These are phyloP conservation scores for Calameuta idolon DNA, from an alignment of 2,888 invertebrate genomes.

Conservation along the genomic window DNA sequence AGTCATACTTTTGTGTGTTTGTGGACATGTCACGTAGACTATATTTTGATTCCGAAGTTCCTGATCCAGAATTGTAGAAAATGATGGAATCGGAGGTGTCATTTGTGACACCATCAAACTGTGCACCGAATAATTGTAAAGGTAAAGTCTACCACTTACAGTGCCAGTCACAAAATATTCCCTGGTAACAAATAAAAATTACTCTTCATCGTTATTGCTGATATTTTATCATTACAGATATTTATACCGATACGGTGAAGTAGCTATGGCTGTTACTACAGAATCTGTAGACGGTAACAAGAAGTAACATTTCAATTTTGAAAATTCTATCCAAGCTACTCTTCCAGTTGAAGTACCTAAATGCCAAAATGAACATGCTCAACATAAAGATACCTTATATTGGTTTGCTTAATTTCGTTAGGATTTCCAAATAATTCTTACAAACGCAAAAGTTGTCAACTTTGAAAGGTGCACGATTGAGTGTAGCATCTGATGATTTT, in stretches of 20 bases:
- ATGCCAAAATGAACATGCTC: slow-evolving; percentile 8
- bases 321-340: slow-evolving; percentile 43
- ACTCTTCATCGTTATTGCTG: background rate
- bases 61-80: slow-evolving; percentile 29
- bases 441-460: slow-evolving; percentile 72
- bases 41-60: slow-evolving; percentile 30
- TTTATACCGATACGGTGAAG: background rate
- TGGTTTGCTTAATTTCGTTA: background rate
- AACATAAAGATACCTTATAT: background rate
- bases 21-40: slow-evolving; percentile 39
- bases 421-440: slow-evolving; percentile 56
- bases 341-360: slow-evolving; percentile 42
- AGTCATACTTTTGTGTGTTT: slow-evolving; percentile 28
- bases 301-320: slow-evolving; percentile 36
- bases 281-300: slow-evolving; percentile 30
- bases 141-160: slow-evolving; percentile 30
- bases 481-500: slow-evolving; percentile 70
- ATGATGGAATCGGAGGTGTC: slow-evolving; percentile 37
- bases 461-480: slow-evolving; percentile 68
- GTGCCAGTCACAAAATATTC: slow-evolving; percentile 45
- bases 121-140: slow-evolving; percentile 42
- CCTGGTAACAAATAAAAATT: slow-evolving; percentile 29
- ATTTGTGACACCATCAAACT: slow-evolving; percentile 30
- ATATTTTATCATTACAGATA: background rate
- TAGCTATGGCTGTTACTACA: slow-evolving; percentile 42